Conservation (phyloP, 2,113 vertebrate genomes). For the Gopherus flavomarginatus region DNA sequence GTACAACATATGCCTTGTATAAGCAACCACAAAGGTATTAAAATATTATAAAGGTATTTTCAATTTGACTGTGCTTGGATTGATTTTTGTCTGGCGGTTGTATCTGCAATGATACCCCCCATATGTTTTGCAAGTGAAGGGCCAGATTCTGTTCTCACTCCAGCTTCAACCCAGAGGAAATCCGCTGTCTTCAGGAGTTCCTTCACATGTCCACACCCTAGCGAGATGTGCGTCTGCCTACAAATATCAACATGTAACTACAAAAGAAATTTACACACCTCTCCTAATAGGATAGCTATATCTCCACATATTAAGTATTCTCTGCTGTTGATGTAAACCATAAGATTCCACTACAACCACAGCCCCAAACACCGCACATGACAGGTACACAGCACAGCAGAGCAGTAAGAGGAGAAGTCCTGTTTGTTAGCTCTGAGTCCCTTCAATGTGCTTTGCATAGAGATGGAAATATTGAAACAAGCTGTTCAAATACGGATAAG, state of each 20-base stretch:
- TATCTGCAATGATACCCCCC: background rate
- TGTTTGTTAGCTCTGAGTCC: background rate
- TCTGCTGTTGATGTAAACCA: background rate
- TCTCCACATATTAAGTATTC: too few species aligned
- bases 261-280: background rate
- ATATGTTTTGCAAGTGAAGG: background rate
- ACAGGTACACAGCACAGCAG: background rate
- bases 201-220: background rate
- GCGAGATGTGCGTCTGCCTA: background rate
- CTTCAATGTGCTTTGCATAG: constrained; percentile 7
- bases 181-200: constrained; percentile 45
- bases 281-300: too few species aligned
- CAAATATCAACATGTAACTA: background rate
- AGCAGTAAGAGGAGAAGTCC: background rate
- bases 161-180: constrained; percentile 15
- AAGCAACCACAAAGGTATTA: background rate
- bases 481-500: constrained; percentile 31
- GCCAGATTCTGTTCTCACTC: constrained; percentile 14
- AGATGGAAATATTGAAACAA: background rate
- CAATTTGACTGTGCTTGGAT: background rate
- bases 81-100: background rate
- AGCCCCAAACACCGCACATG: background rate
- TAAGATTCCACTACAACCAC: constrained; percentile 40
- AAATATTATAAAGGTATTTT: background rate
- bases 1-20: background rate